These are phyloP conservation scores for Coreoperca whiteheadi DNA, from an alignment of 2,113 vertebrate species.

Conservation along the genomic window DNA sequence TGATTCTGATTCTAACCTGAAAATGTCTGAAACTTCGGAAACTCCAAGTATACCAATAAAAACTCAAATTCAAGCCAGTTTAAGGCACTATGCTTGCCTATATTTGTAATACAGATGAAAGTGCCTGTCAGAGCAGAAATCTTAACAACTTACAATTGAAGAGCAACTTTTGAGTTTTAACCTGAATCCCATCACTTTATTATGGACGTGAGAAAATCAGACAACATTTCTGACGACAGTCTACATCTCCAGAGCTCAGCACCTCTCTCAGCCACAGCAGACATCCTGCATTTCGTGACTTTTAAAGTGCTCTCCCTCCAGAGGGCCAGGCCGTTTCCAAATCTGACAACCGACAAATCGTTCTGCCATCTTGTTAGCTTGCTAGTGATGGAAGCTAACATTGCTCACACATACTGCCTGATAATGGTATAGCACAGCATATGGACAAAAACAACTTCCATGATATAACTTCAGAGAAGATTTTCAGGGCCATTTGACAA, in stretches of 20 bases:
- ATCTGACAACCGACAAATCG: conserved; percentile 54
- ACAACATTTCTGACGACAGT: not conserved
- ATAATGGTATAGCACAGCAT: conserved; percentile 33
- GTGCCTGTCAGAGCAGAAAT: conserved; percentile 1
- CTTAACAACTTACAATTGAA: not conserved
- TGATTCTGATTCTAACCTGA: no score
- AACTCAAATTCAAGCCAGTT: not conserved
- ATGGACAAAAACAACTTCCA: conserved; percentile 23
- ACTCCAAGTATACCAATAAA: not conserved
- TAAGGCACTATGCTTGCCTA: not conserved
- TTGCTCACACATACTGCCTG: conserved; percentile 18
- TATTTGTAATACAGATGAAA: not conserved
- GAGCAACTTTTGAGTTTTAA: not conserved
- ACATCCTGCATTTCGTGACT: conserved; percentile 21
- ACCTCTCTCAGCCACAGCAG: not conserved
- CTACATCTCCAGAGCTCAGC: not conserved
- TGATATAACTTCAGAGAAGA: conserved; percentile 7
- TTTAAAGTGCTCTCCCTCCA: conserved; percentile 22
- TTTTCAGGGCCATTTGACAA: conserved; percentile 25
- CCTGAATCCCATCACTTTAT: not conserved
- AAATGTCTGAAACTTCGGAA: not conserved
- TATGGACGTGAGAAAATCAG: not conserved
- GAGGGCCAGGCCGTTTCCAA: conserved; percentile 28
- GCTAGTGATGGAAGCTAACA: conserved; percentile 38
- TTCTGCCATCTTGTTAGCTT: conserved; percentile 44